phyloP scores from a whole-genome alignment of 2,888 invertebrate genomes.

The Panzeria rudis region DNA sequence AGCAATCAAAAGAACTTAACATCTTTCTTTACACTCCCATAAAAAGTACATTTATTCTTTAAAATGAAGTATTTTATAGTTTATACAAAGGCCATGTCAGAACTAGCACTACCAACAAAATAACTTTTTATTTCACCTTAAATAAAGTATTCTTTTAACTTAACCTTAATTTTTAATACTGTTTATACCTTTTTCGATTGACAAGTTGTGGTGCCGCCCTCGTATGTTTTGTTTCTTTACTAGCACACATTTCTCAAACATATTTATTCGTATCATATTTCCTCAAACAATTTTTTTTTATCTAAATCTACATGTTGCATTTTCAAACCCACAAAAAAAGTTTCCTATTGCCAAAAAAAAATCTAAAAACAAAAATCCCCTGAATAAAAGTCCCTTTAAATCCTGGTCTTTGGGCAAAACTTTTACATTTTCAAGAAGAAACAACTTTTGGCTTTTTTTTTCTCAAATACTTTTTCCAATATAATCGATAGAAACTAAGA shows the following conservation, averaged over 20 bases:
- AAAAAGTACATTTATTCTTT: not conserved
- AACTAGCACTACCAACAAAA: not conserved
- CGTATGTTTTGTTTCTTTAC: not conserved
- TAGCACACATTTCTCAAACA: not conserved
- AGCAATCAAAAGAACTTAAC: conserved; percentile 5
- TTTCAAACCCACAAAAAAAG: conserved; percentile 6
- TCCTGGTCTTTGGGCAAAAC: conserved; percentile 29
- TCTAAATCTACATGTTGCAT: conserved; percentile 52
- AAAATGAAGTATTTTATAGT: conserved; percentile 1
- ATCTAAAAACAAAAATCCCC: not conserved
- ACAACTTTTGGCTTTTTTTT: not conserved
- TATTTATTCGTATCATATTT: conserved; percentile 8
- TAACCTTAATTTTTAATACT: not conserved
- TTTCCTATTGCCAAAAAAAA: not conserved
- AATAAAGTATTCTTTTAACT: not conserved
- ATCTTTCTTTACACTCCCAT: not conserved
- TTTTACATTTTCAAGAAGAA: conserved; percentile 17
- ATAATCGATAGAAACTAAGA: conserved; percentile 26
- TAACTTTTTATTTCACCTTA: not conserved
- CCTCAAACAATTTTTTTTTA: not conserved
- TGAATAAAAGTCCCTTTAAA: conserved; percentile 32
- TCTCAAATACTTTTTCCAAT: conserved; percentile 5
- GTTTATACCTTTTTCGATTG: not conserved
- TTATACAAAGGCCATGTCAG: not conserved
- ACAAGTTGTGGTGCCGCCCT: not conserved